Conservation (phyloP, 2,888 invertebrate genomes). For the Papilio elwesi region DNA sequence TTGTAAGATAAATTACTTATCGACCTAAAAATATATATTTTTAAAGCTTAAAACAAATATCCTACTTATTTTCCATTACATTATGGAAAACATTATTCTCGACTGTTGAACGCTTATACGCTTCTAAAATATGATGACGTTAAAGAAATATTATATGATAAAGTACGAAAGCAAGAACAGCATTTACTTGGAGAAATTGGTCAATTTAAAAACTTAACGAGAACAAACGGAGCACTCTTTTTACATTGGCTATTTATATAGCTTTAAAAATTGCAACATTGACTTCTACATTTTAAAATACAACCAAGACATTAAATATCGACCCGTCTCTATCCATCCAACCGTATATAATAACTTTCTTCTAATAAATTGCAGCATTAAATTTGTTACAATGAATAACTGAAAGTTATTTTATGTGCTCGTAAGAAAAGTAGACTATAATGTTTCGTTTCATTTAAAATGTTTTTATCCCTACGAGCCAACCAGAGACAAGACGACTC, state of each 20-base stretch:
- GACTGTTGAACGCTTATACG: not conserved
- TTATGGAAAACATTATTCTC: not conserved
- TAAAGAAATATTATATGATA: conserved; percentile 5
- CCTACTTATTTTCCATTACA: not conserved
- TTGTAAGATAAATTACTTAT: no score
- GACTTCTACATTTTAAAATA: conserved; percentile 2
- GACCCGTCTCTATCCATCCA: conserved; percentile 14
- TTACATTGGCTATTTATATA: conserved; percentile 11
- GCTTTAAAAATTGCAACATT: not conserved
- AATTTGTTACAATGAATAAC: not conserved
- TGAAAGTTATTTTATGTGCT: conserved; percentile 6
- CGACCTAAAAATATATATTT: no score
- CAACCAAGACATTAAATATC: conserved; percentile 3
- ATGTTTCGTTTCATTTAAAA: not conserved
- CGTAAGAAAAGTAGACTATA: not conserved
- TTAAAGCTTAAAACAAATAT: no score
- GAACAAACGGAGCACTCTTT: conserved; percentile 27
- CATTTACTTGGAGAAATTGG: conserved; percentile 32
- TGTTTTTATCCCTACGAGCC: not conserved
- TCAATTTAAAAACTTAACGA: conserved; percentile 34
- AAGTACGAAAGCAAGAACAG: conserved; percentile 1
- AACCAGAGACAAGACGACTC: conserved; percentile 2
- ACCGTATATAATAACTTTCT: conserved; percentile 3
- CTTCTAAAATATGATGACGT: conserved; percentile 1
- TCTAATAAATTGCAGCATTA: not conserved